Conservation (phyloP, 2,888 invertebrate species). For the Caenorhabditis sp. region DNA sequence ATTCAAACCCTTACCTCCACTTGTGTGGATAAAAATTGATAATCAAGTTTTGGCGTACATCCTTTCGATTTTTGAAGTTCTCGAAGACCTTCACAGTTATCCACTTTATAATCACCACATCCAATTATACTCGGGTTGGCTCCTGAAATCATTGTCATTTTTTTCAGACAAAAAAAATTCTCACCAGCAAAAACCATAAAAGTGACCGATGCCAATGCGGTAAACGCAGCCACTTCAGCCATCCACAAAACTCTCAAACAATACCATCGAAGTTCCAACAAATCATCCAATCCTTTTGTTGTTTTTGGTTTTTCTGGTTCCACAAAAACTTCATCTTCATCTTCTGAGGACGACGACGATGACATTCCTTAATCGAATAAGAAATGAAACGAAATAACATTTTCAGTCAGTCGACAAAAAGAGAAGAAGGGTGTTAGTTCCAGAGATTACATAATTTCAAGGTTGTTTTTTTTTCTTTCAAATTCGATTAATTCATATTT, state of each 20-base stretch:
- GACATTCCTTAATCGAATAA: neutral
- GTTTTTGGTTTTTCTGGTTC: conserved; percentile 4
- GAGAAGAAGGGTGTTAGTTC: neutral
- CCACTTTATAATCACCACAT: conserved; percentile 11
- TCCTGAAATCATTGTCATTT: conserved; percentile 12
- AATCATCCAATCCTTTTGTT: conserved; percentile 27
- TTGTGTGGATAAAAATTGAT: conserved; percentile 40
- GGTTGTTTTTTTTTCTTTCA: conserved; percentile 5
- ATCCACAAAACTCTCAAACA: conserved; percentile 29
- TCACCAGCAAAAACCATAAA: conserved; percentile 41
- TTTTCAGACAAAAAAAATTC: neutral
- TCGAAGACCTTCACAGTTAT: conserved; percentile 16
- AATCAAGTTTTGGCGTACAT: conserved; percentile 27
- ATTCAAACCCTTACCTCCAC: conserved; percentile 34
- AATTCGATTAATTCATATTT: neutral
- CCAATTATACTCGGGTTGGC: conserved; percentile 30
- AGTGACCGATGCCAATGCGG: conserved; percentile 29
- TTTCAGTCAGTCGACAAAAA: neutral
- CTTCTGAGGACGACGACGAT: conserved; percentile 10
- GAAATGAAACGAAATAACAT: too few species aligned
- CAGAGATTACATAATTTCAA: conserved; percentile 5
- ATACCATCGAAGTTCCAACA: conserved; percentile 37
- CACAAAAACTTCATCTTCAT: conserved; percentile 30
- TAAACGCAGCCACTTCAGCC: conserved; percentile 37
- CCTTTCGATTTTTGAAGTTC: conserved; percentile 15